A percentile compares a stretch with the other conserved stretches of the same genome.
Conservation (phyloP, 2,113 vertebrate species). For the Cyanocitta stelleri region DNA sequence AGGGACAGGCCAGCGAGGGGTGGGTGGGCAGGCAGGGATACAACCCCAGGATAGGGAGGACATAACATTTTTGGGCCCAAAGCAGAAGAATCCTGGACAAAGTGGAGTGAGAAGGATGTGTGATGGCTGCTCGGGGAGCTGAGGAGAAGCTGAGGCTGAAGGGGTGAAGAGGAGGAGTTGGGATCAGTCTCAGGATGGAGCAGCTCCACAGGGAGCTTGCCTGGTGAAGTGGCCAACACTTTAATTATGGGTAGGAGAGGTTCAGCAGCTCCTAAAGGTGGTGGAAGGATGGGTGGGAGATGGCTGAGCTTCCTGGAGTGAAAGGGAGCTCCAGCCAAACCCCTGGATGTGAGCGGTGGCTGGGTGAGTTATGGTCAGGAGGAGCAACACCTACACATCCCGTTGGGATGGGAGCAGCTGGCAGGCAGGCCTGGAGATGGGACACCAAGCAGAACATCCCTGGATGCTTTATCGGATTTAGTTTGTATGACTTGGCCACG, state of each 20-base stretch:
- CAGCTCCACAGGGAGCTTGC: not conserved
- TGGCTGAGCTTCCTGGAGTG: not conserved
- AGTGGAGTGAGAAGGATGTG: not conserved
- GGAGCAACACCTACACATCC: not conserved
- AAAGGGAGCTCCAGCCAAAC: not conserved
- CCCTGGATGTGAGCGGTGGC: accelerated
- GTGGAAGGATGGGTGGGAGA: not conserved
- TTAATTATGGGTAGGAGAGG: not conserved
- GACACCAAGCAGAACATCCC: not conserved
- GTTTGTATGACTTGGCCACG: accelerated
- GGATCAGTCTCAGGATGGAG: not conserved
- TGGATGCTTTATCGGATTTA: not conserved
- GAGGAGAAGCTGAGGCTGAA: not conserved
- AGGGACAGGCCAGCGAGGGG: not conserved
- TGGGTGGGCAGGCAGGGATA: not conserved
- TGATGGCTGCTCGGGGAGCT: not conserved
- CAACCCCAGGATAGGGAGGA: not conserved
- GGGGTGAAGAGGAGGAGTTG: not conserved
- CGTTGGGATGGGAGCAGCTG: not conserved
- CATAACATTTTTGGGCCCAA: not conserved
- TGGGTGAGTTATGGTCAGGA: not conserved
- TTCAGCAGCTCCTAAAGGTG: not conserved
- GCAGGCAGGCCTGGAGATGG: not conserved
- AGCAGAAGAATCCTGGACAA: not conserved
- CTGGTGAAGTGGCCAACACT: not conserved